Percentiles rank a stretch among this genome's conserved stretches.
phyloP scores from a whole-genome alignment of 2,888 invertebrate species.

The Metallyticus violacea region DNA sequence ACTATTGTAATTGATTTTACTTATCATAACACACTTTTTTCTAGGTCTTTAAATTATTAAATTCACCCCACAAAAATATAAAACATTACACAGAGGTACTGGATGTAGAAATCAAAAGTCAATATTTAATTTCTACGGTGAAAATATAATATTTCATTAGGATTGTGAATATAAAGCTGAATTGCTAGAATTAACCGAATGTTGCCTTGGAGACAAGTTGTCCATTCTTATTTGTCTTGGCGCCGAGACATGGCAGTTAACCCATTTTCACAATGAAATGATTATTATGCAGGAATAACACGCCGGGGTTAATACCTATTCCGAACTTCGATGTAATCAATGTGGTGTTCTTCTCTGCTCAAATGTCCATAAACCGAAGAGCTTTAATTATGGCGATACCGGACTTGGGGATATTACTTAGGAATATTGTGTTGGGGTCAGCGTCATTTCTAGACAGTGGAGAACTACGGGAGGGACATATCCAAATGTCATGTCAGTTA shows the following conservation, averaged over 20 bases:
- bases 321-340: neutral
- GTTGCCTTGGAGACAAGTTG: neutral
- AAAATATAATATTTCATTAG: too few relatives aligned
- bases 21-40: too few relatives aligned
- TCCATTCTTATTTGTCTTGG: neutral
- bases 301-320: neutral
- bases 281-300: neutral
- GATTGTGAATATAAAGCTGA: too few relatives aligned
- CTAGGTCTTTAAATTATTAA: too few relatives aligned
- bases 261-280: neutral
- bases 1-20: too few relatives aligned
- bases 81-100: too few relatives aligned
- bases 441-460: neutral
- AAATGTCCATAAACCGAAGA: neutral
- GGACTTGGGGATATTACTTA: neutral
- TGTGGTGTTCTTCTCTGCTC: neutral
- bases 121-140: too few relatives aligned
- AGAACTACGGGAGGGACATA: neutral
- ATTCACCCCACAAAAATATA: too few relatives aligned
- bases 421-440: neutral
- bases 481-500: too few relatives aligned
- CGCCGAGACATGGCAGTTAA: neutral
- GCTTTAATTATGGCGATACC: neutral
- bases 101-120: too few relatives aligned
- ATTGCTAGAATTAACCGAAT: too few relatives aligned